A percentile compares a stretch with the other conserved stretches of the same genome.
Conservation (phyloP, 2,797 vertebrate species). For the Periparus ater region DNA sequence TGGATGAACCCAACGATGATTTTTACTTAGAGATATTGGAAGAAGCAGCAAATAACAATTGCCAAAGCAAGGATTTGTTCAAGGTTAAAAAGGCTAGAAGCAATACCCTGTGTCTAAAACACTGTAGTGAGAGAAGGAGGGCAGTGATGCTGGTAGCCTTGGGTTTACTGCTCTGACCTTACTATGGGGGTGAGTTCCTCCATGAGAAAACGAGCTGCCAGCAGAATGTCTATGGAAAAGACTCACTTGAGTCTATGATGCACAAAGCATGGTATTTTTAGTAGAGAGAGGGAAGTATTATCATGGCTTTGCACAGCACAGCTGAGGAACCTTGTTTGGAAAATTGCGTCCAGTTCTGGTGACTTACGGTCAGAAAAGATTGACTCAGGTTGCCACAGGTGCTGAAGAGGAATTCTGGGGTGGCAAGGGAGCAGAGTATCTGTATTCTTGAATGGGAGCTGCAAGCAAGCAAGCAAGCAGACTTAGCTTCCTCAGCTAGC, state of each 20-base stretch:
- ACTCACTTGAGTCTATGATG: not conserved
- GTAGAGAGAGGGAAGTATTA: conserved; percentile 28
- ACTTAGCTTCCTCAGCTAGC: not conserved
- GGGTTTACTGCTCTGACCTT: not conserved
- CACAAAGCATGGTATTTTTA: not conserved
- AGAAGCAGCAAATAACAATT: not conserved
- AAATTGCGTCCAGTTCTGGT: not conserved
- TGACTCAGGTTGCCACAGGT: conserved; percentile 25
- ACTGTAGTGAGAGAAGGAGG: not conserved
- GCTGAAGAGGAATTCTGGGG: not conserved
- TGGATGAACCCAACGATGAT: not conserved
- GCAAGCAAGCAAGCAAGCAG: not conserved
- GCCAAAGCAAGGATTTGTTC: not conserved
- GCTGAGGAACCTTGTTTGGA: conserved; percentile 8
- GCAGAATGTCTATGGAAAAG: not conserved
- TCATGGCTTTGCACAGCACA: not conserved
- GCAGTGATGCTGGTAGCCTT: not conserved
- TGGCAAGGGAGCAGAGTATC: not conserved
- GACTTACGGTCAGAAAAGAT: conserved; percentile 6
- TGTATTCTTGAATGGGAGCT: not conserved
- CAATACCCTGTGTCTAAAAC: not conserved
- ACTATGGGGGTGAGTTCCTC: not conserved
- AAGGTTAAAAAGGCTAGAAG: not conserved
- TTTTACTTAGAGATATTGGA: not conserved
- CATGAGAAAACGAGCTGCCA: conserved; percentile 19